These are phyloP conservation scores for Sarcoramphus papa DNA, from an alignment of 2,797 vertebrate genomes.

Conservation along the genomic window DNA sequence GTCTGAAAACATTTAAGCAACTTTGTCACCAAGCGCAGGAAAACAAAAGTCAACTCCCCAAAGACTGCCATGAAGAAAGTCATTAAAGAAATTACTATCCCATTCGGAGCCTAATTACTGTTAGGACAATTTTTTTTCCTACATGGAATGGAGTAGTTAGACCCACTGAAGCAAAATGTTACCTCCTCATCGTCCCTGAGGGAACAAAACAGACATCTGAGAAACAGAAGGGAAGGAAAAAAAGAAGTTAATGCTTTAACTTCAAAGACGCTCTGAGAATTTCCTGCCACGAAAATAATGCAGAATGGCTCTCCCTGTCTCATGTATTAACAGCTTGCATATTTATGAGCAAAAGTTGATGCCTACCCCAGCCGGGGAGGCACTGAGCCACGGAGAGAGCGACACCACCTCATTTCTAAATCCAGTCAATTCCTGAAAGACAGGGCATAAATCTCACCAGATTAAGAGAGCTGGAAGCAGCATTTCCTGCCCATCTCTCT, in stretches of 20 bases:
- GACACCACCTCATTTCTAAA: not conserved
- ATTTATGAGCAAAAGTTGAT: conserved; percentile 25
- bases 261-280: conserved; percentile 41
- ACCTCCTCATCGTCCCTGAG: not conserved
- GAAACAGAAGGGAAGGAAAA: not conserved
- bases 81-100: conserved; percentile 45
- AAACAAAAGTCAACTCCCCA: conserved; percentile 31
- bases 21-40: not conserved
- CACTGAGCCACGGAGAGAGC: not conserved
- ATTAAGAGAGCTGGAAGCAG: not conserved
- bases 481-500: not conserved
- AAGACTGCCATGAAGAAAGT: not conserved
- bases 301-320: not conserved
- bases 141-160: not conserved
- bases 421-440: not conserved
- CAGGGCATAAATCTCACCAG: not conserved
- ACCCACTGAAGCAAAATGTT: conserved; percentile 13
- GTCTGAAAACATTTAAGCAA: not conserved
- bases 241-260: not conserved
- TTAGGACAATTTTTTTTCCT: not conserved
- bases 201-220: not conserved
- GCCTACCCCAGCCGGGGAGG: not conserved
- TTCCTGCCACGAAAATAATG: not conserved
- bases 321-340: conserved; percentile 3
- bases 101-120: conserved; percentile 19